Conservation (phyloP, 2,888 invertebrate genomes). For the Sinohyriopsis cumingii region DNA sequence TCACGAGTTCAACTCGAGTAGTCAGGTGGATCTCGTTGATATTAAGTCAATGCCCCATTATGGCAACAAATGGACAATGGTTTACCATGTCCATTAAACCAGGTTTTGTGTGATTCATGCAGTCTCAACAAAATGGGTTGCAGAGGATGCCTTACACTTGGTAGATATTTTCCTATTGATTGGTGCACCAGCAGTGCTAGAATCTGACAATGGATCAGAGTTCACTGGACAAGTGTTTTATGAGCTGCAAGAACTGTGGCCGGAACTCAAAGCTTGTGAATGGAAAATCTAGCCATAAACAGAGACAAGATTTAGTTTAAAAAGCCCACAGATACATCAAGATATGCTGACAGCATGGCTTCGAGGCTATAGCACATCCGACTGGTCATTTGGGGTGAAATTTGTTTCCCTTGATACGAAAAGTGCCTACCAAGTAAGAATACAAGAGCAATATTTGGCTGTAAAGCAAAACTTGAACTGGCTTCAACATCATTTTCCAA, state of each 20-base stretch:
- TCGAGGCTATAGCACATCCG: conserved; percentile 22
- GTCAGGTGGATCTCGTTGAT: too few species aligned
- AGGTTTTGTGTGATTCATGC: conserved; percentile 3
- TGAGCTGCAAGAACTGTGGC: conserved; percentile 29
- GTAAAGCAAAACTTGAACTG: conserved; percentile 19
- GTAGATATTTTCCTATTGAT: conserved; percentile 24
- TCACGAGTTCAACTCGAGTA: too few species aligned
- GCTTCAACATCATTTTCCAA: conserved; percentile 11
- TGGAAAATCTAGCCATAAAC: conserved; percentile 30
- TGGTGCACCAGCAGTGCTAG: conserved; percentile 21
- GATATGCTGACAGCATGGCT: conserved; percentile 33
- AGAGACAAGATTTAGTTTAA: conserved; percentile 27
- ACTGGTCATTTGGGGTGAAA: conserved; percentile 24
- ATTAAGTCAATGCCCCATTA: too few species aligned
- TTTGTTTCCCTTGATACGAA: conserved; percentile 32
- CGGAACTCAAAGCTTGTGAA: conserved; percentile 25
- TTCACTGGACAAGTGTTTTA: conserved; percentile 23
- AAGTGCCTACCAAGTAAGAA: conserved; percentile 11
- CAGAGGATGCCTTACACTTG: conserved; percentile 23
- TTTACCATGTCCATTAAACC: too few species aligned
- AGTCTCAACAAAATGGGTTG: conserved; percentile 19
- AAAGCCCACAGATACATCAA: conserved; percentile 33
- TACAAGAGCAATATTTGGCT: conserved; percentile 24
- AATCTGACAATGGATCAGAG: conserved; percentile 26
- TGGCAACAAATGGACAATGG: too few species aligned